These are phyloP conservation scores for Dicrostonyx torquatus DNA, from an alignment of 2,797 vertebrate species.

Conservation along the genomic window DNA sequence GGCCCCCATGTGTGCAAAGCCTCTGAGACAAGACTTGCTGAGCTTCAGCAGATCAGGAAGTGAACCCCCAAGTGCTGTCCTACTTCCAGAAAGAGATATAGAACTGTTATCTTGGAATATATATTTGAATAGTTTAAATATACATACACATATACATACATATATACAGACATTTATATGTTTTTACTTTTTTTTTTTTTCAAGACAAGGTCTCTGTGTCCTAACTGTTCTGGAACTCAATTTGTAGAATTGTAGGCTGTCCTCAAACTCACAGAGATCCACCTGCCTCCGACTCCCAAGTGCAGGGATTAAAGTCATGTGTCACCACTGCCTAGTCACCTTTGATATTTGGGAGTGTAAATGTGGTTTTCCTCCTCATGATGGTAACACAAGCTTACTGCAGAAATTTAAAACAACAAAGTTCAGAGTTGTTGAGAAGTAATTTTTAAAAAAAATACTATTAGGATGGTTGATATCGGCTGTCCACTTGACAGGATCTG, in stretches of 20 bases:
- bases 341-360: not conserved
- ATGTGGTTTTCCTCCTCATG: not conserved
- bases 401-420: not conserved
- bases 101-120: not conserved
- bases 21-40: not conserved
- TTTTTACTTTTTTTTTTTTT: not conserved
- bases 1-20: rapidly evolving
- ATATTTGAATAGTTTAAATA: not conserved
- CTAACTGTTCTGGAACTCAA: not conserved
- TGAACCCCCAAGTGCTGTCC: not conserved
- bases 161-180: not conserved
- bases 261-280: not conserved
- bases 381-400: not conserved
- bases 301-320: not conserved
- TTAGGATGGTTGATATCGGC: not conserved
- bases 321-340: no score
- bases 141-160: not conserved
- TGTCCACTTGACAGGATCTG: not conserved
- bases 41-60: not conserved
- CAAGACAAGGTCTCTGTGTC: no score
- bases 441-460: not conserved
- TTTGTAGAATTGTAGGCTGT: not conserved
- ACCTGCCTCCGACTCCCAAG: not conserved
- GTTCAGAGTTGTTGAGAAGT: not conserved
- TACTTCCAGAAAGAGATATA: not conserved